Conservation (phyloP, 2,888 invertebrate genomes). For the Unio pictorum region DNA sequence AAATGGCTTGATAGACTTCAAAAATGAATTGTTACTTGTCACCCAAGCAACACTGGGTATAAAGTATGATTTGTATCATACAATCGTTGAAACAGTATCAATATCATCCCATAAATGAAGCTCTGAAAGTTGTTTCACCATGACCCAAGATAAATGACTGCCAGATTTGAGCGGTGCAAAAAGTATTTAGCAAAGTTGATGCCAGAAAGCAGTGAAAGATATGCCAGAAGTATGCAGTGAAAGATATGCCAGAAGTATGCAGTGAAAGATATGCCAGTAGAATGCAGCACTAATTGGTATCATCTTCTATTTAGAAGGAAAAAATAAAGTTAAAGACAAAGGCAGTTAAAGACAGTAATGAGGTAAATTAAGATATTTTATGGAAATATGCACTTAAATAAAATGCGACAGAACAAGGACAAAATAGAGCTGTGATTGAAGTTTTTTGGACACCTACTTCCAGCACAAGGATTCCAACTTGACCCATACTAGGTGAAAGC, state of each 20-base stretch:
- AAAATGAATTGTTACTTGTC: constrained; percentile 19
- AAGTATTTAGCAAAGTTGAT: constrained; percentile 30
- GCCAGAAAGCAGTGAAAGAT: constrained; percentile 28
- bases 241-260: constrained; percentile 14
- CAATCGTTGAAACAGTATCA: constrained; percentile 28
- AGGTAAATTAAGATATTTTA: constrained; percentile 15
- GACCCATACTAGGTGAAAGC: constrained; percentile 34
- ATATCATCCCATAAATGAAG: constrained; percentile 36
- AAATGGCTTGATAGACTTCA: constrained; percentile 23
- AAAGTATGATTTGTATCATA: constrained; percentile 24
- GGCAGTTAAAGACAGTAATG: constrained; percentile 26
- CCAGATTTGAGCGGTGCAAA: constrained; percentile 31
- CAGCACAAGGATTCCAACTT: constrained; percentile 19
- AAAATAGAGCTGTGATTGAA: constrained; percentile 28
- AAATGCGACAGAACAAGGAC: constrained; percentile 17
- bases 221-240: constrained; percentile 21
- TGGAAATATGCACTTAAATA: constrained; percentile 22
- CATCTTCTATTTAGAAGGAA: constrained; percentile 25
- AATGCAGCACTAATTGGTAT: constrained; percentile 37
- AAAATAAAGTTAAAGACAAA: constrained; percentile 14
- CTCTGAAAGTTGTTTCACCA: constrained; percentile 26
- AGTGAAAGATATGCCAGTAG: constrained; percentile 33
- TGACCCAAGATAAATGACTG: constrained; percentile 36
- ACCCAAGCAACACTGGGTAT: constrained; percentile 38
- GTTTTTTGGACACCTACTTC: constrained; percentile 19